These are phyloP conservation scores for Neofelis nebulosa DNA, from an alignment of 2,113 vertebrate species.

Conservation along the genomic window DNA sequence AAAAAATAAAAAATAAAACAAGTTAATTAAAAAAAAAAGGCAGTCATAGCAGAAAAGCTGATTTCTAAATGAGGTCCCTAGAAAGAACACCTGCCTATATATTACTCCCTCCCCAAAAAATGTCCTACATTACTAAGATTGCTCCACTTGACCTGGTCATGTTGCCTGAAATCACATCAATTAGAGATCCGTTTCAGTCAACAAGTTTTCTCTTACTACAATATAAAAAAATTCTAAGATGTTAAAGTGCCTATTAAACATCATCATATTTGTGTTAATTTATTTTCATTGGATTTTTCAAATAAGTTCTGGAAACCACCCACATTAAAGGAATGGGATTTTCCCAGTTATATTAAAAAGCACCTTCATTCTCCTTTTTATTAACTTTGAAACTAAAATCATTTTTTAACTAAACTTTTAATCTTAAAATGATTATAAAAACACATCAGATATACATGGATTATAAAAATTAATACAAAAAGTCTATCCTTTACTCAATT, in stretches of 20 bases:
- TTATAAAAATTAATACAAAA: background rate
- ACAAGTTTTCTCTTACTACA: background rate
- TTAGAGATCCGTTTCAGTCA: background rate
- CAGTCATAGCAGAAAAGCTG: background rate
- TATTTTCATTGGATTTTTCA: constrained; percentile 16
- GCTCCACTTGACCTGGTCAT: background rate
- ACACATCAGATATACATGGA: background rate
- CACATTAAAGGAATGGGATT: background rate
- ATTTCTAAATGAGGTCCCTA: background rate
- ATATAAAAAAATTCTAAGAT: constrained; percentile 16
- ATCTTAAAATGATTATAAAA: constrained; percentile 26
- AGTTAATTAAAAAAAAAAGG: background rate
- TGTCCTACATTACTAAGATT: background rate
- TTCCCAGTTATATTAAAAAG: constrained; percentile 45
- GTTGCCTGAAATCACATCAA: constrained; percentile 8
- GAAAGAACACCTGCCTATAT: background rate
- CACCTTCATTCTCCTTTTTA: background rate
- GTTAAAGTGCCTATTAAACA: background rate
- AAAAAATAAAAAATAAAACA: too few species aligned
- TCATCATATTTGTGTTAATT: background rate
- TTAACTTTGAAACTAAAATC: constrained; percentile 28
- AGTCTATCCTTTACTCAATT: background rate
- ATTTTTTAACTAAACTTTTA: constrained; percentile 44
- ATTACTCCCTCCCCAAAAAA: background rate
- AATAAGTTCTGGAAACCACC: background rate